Base-by-base conservation (phyloP, 2,113 vertebrate species). In the Sialia sialis region DNA sequence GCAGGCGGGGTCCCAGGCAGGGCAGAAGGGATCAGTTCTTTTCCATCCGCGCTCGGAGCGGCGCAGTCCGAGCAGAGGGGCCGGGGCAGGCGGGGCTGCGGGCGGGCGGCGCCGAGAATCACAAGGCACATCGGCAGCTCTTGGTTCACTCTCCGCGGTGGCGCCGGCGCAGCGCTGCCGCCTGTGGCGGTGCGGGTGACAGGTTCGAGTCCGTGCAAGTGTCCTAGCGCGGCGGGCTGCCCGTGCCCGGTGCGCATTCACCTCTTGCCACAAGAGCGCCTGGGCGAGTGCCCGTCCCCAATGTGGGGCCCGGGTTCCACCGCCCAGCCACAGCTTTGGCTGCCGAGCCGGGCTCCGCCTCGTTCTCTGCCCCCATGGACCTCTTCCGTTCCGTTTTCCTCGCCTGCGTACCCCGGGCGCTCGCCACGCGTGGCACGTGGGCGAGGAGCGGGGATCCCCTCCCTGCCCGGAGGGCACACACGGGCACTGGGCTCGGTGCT, bases 161-260 rank as follows among this genome's bases (percentile, higher is more conserved):
- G 96, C 96, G 70, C 76, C 11, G 38, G 39, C 1, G 79, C 13
- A 85, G 10, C 14, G 94, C 5, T 0, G 4, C 36, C 0, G 82
- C 2, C 0, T 0, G 0, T 0, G 0, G 0, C 0, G 0, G 0
- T 2, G 0, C 0, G 7, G 1, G 0, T 3, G 0, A 0, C 0
- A 0, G 51, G 97, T 96, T 97, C 96, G 94, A 5, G 26, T 16
- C 51, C 7, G 7, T 34, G 97, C 97, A 97, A 97, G 94, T 12
- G 96, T 97, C 95, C 97, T 96, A 91, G 92, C 96, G 94, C 87
- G 8, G 44, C 82, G 59, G 94, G 96, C 95, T 97, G 95, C 1
- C 66, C 1, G 97, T 97, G 95, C 91, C 89, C 60, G 67, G 13
- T 4, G 94, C 64, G 97, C 97, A 97, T 97, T 97, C 96, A 97